Conservation (phyloP, 2,888 invertebrate genomes). For the Charanyca ferruginea region DNA sequence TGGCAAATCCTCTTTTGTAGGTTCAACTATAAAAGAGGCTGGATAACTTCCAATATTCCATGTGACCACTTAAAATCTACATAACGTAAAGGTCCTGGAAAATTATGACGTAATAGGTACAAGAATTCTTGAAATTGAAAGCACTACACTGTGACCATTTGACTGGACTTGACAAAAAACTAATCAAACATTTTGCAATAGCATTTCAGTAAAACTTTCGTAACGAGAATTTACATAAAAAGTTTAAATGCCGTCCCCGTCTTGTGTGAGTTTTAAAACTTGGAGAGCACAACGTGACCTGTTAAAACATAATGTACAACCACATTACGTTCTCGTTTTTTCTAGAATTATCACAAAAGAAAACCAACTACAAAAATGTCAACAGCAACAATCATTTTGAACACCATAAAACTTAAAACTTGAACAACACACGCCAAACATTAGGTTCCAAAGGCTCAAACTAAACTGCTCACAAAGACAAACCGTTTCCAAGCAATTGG, state of each 20-base stretch:
- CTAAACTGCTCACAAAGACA: conserved; percentile 26
- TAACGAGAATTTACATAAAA: conserved; percentile 4
- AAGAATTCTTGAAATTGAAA: no score
- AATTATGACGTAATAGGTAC: background rate
- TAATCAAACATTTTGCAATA: background rate
- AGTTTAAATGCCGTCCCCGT: conserved; percentile 4
- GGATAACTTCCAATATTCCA: background rate
- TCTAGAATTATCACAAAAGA: conserved; percentile 1
- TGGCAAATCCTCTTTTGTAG: background rate
- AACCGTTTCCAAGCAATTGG: conserved; percentile 19
- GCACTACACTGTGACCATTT: background rate
- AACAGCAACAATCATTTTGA: no score
- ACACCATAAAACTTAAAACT: background rate
- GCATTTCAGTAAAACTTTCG: background rate
- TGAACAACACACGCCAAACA: background rate
- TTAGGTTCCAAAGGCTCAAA: conserved; percentile 3
- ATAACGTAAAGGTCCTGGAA: background rate
- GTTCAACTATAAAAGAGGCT: conserved; percentile 9
- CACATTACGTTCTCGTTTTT: background rate
- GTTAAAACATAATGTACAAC: conserved; percentile 3
- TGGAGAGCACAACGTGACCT: conserved; percentile 8
- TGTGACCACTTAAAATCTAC: background rate
- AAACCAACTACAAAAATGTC: background rate
- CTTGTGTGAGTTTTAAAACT: conserved; percentile 8
- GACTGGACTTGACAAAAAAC: background rate